Base-by-base conservation (phyloP, 2,888 invertebrate genomes). In the Apocheima hispidaria region DNA sequence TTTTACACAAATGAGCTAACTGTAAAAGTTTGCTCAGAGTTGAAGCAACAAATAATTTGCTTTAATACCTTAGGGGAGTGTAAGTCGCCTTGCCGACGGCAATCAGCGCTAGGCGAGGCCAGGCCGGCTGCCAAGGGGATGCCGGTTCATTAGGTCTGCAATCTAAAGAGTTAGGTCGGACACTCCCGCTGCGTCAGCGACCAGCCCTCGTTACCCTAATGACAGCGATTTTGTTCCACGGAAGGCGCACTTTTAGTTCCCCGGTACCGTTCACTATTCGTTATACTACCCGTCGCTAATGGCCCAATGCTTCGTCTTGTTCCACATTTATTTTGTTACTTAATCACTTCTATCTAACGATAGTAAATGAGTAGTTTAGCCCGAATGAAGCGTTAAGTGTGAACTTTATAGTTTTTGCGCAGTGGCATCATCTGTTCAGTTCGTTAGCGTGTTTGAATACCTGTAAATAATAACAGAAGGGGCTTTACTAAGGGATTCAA, bases 141-240 rank as follows among this genome's bases (percentile, higher is more conserved):
- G 63, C 75, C 83, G 84, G 87, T 88, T 88, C 90, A 90, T 90
- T 90, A 88, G 88, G 85, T 85, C 83, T 78, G 80, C 79, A 71
- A 79, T 78, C 81, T 81, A 86, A 84, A 85, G 85, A 87, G 87
- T 86, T 85, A 82, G 81, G 81, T 76, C 78, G 80, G 80, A 76
- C 82, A 77, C 79, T 78, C 79, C 75, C 82, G 86, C 88, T 79
- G 84, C 85, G 87, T 88, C 90, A 88, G 89, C 87, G 75, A 76
- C 79, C 79, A 78, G 73, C 84, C 83, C 89, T 90, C 91, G 90
- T 90, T 90, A 90, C 86, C 83, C 87, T 92, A 92, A 92, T 90
- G 90, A 90, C 84, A 88, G 83, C 88, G 86, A 90, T 90, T 90
- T 88, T 82, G 83, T 85, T 85, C 82, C 81, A 78, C 79, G 80